Percentiles rank a stretch among this genome's conserved stretches.
Conservation (phyloP, 2,113 vertebrate species). For the Suncus etruscus region DNA sequence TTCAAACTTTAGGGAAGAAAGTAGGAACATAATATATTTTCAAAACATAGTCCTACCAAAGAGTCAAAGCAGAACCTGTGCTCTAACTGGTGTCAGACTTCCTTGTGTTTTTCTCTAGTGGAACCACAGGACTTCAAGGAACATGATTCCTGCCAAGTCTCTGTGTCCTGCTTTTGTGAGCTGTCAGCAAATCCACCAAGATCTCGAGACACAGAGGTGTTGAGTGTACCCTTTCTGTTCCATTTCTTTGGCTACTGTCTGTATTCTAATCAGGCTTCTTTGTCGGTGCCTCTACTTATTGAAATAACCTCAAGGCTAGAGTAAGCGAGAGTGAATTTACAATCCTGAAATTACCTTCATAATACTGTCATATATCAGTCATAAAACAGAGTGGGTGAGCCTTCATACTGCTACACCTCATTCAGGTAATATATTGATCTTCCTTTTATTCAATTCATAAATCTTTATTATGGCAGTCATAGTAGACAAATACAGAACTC, state of each 20-base stretch:
- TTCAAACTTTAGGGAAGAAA: background rate
- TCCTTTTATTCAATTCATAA: background rate
- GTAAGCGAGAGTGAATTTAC: conserved; percentile 15
- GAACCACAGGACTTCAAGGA: background rate
- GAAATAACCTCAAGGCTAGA: background rate
- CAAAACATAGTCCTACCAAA: background rate
- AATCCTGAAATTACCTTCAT: background rate
- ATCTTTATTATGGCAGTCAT: background rate
- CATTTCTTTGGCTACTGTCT: background rate
- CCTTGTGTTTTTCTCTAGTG: background rate
- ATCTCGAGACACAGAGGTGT: background rate
- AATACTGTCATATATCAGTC: background rate
- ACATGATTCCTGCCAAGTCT: background rate
- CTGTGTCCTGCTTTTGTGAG: background rate
- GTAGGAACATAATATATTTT: conserved; percentile 30
- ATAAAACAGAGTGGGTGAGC: background rate
- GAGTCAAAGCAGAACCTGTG: background rate
- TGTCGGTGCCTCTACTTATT: background rate
- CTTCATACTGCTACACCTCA: background rate
- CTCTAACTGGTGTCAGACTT: accelerated
- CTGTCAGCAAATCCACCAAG: background rate
- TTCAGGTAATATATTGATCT: background rate
- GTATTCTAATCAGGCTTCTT: background rate
- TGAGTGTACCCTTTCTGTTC: background rate
- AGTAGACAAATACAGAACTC: background rate